Evolutionary conservation across 2,797 vertebrate species (phyloP), one percentile per base, ranked within the genome.

Genomic region (Nannoperca obscura): DNA sequence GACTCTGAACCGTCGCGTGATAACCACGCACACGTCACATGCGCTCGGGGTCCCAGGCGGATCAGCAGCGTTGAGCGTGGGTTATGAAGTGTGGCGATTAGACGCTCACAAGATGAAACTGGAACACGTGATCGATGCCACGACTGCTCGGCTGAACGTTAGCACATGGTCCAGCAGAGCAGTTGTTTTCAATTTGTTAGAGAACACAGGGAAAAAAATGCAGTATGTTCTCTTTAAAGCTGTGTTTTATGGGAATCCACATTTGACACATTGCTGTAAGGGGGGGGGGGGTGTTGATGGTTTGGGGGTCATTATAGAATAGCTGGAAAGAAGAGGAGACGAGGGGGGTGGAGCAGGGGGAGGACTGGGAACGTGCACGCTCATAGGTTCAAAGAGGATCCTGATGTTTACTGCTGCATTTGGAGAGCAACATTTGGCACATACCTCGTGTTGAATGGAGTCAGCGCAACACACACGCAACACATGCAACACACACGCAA

Each of bases 331-430:
- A n/a, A 22, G 22, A 49, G 30, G 67, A 60, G 53, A 57, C 54
- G n/a, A 32, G 9, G 67, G 84, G 71, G 93, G 93, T 74, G 92
- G 93, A 85, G 81, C 68, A 92, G 87, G 93, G 91, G 94, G 94
- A 87, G 94, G 91, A 91, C 86, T 64, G 4, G 73, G 20, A 71
- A 50, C 64, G 67, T 71, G 73, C 81, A 42, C 85, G 84, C 87
- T 92, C 87, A 95, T 95, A 93, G 94, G 94, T 89, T 83, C 75
- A 83, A 55, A 78, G 13, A 42, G 68, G 62, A 66, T 81, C 75
- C 83, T 88, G 76, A 80, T 90, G 73, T 93, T 94, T 89, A 74
- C 89, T 64, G 67, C 49, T 50, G 59, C 67, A 52, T 59, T 69
- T 67, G 61, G 22, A 64, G 63, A 71, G 22, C 50, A 61, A 36